Evolutionary conservation across 2,797 vertebrate genomes (phyloP).

Genomic region (Spinus pinus): DNA sequence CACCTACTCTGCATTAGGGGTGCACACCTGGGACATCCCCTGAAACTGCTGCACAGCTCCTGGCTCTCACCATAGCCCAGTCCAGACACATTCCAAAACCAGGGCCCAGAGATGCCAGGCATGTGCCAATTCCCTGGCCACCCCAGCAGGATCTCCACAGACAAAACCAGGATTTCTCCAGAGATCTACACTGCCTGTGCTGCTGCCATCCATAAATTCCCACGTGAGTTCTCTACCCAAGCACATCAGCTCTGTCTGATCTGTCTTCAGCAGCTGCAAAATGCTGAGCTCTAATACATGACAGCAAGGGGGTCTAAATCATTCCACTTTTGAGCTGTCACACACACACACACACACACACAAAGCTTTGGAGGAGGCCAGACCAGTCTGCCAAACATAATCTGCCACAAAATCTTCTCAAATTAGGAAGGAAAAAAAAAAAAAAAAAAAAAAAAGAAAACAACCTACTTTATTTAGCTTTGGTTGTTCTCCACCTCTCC

Average conservation of each 20-base stretch:
- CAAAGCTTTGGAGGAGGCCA: background rate
- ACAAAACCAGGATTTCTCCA: fast-evolving
- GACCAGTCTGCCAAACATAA: background rate
- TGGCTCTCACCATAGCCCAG: background rate
- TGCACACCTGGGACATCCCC: background rate
- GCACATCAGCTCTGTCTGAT: background rate
- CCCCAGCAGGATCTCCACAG: background rate
- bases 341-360: background rate
- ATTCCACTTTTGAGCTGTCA: background rate
- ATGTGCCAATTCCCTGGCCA: background rate
- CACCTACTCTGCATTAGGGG: background rate
- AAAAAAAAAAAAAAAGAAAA: background rate
- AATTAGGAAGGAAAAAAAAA: background rate
- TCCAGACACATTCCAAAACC: background rate
- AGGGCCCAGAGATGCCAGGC: background rate
- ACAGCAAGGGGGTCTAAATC: background rate
- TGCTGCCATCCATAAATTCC: background rate
- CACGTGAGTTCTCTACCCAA: background rate
- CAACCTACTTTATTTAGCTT: background rate
- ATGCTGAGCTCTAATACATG: background rate
- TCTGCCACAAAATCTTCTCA: background rate
- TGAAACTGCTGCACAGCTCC: background rate
- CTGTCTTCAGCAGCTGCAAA: background rate
- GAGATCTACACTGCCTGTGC: background rate
- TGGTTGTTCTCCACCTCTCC: background rate